These are phyloP conservation scores for Cabera pusaria DNA, from an alignment of 2,888 invertebrate species.

Conservation along the genomic window DNA sequence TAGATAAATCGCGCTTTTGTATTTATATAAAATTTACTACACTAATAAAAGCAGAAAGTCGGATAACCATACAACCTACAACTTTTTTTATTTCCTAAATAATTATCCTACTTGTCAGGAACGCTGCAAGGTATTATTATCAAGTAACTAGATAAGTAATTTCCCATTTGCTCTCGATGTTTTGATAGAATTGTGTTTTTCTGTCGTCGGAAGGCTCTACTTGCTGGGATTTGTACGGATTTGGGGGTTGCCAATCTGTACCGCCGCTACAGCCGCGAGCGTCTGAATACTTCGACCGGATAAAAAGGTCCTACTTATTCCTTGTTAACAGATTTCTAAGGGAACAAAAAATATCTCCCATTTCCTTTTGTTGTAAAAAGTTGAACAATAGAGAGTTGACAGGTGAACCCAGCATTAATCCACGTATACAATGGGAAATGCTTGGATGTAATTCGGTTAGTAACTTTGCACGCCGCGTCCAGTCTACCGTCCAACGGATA, in stretches of 20 bases:
- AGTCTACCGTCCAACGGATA: slow-evolving; percentile 10
- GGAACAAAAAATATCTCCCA: slow-evolving; percentile 42
- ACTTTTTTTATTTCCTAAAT: too few species aligned
- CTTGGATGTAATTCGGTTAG: slow-evolving; percentile 21
- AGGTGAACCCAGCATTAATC: slow-evolving; percentile 25
- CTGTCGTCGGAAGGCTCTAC: slow-evolving; percentile 46
- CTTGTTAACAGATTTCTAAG: slow-evolving; percentile 67
- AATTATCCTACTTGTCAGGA: too few species aligned
- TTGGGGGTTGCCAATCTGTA: slow-evolving; percentile 69
- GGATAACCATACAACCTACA: too few species aligned
- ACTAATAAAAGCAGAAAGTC: too few species aligned
- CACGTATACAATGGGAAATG: slow-evolving; percentile 14
- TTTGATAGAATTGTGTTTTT: slow-evolving; percentile 65
- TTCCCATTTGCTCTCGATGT: slow-evolving; percentile 42
- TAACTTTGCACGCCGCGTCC: slow-evolving; percentile 11
- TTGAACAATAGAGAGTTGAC: slow-evolving; percentile 38
- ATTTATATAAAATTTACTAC: too few species aligned
- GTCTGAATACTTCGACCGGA: slow-evolving; percentile 62
- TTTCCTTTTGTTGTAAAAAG: slow-evolving; percentile 37
- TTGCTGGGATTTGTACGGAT: slow-evolving; percentile 70
- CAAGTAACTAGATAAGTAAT: slow-evolving; percentile 33
- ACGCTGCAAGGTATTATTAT: slow-evolving; percentile 14
- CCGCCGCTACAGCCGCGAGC: slow-evolving; percentile 58
- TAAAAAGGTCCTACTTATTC: slow-evolving; percentile 63
- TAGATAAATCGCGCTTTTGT: too few species aligned